Conservation (phyloP, 2,797 vertebrate species). For the Octomys mimax region DNA sequence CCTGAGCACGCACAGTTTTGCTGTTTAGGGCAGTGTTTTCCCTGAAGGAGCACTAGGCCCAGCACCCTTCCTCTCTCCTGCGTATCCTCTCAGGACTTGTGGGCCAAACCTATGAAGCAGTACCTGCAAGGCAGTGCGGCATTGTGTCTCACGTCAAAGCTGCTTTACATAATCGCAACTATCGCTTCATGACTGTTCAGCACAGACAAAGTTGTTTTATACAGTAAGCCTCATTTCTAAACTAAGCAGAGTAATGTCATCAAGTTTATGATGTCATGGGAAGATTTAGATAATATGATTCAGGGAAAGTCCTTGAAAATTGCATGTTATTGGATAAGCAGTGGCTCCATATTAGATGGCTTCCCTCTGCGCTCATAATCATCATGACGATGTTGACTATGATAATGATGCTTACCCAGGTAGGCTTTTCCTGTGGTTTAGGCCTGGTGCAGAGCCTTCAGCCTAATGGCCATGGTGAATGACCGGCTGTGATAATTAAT, state of each 20-base stretch:
- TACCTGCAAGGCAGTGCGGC: neutral
- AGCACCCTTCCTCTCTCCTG: neutral
- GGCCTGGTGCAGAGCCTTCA: neutral
- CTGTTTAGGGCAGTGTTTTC: neutral
- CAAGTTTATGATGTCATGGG: neutral
- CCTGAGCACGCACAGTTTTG: neutral
- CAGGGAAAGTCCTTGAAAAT: neutral
- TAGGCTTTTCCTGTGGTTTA: neutral
- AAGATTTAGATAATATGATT: neutral
- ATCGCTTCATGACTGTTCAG: neutral
- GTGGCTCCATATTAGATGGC: neutral
- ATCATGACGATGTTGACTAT: neutral
- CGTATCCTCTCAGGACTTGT: neutral
- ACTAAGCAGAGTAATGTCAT: neutral
- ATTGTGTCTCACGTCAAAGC: neutral
- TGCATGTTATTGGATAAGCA: neutral
- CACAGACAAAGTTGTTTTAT: neutral
- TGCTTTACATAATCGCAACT: neutral
- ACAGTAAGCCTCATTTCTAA: neutral
- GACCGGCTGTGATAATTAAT: neutral
- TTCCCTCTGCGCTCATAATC: neutral
- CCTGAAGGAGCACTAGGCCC: neutral
- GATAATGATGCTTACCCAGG: rapidly evolving
- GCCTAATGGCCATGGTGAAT: neutral
- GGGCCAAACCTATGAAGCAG: neutral